phyloP scores from a whole-genome alignment of 1,140 invertebrate genomes.

The Zaprionus lachaisei region DNA sequence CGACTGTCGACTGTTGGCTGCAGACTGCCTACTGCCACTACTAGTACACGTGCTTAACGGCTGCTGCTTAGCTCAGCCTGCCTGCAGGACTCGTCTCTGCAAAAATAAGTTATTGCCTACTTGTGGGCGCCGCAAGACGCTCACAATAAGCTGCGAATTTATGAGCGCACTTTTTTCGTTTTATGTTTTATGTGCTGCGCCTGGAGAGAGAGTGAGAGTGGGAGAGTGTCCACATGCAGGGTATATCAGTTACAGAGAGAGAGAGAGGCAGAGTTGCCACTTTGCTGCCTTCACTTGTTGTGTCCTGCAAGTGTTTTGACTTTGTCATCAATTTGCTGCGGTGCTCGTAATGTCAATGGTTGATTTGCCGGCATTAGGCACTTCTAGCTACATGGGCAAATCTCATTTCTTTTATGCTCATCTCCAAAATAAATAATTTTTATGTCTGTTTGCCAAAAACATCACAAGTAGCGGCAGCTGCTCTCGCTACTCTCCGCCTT shows the following conservation, averaged over 20 bases:
- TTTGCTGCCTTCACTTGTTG: neutral
- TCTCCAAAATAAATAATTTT: conserved; percentile 58
- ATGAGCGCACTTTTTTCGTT: conserved; percentile 42
- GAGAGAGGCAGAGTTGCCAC: neutral
- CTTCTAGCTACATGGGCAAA: conserved; percentile 18
- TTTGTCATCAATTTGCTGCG: conserved; percentile 42
- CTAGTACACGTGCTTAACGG: conserved; percentile 30
- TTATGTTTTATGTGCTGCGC: conserved; percentile 18
- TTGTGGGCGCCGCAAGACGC: conserved; percentile 51
- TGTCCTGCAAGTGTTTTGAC: conserved; percentile 19
- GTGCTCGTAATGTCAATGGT: conserved; percentile 21
- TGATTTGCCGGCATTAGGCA: conserved; percentile 45
- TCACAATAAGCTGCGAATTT: conserved; percentile 65
- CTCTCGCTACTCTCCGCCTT: neutral
- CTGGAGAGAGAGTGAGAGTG: neutral
- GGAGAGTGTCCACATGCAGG: neutral
- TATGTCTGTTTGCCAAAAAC: conserved; percentile 31
- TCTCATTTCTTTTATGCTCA: conserved; percentile 20
- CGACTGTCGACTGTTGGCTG: neutral
- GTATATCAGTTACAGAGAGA: neutral
- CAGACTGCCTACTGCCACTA: conserved; percentile 3
- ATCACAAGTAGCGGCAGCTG: conserved; percentile 30
- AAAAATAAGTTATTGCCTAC: conserved; percentile 76
- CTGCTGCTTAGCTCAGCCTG: conserved; percentile 15
- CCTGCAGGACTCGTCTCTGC: conserved; percentile 6